A percentile compares a stretch with the other conserved stretches of the same genome.
These are phyloP conservation scores for Euthynnus affinis DNA, from an alignment of 2,797 vertebrate genomes.

Conservation along the genomic window DNA sequence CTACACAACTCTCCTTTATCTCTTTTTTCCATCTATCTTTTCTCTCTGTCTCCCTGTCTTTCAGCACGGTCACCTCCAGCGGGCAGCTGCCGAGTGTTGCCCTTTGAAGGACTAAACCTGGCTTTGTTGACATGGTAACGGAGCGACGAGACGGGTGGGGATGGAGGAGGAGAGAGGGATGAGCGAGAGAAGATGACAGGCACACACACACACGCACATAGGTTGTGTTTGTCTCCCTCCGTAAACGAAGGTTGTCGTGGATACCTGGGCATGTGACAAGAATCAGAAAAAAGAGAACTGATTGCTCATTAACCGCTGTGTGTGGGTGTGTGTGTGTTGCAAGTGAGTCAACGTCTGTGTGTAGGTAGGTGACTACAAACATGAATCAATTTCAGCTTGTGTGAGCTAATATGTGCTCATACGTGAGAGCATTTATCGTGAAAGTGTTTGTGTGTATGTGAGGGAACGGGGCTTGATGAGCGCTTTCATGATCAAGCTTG, in stretches of 20 bases:
- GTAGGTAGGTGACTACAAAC: constrained; percentile 37
- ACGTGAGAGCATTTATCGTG: constrained; percentile 27
- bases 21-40: constrained; percentile 54
- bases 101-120: constrained; percentile 84
- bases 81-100: constrained; percentile 73
- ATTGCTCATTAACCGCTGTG: constrained; percentile 61
- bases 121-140: constrained; percentile 85
- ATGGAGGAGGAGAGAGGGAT: constrained; percentile 38
- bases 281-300: constrained; percentile 56
- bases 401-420: constrained; percentile 29
- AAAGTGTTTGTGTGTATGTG: constrained; percentile 10
- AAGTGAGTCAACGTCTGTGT: constrained; percentile 30
- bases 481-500: constrained; percentile 54
- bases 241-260: constrained; percentile 48
- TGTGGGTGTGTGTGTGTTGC: constrained; percentile 15
- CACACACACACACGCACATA: constrained; percentile 39
- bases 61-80: constrained; percentile 71
- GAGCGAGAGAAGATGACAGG: constrained; percentile 44
- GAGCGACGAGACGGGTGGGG: constrained; percentile 57
- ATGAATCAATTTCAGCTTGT: constrained; percentile 50
- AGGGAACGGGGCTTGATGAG: constrained; percentile 33
- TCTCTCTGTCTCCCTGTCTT: constrained; percentile 47
- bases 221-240: constrained; percentile 33
- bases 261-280: constrained; percentile 57
- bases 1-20: constrained; percentile 51